Conservation (phyloP, 2,797 vertebrate species). For the Halcyon leucocephala region DNA sequence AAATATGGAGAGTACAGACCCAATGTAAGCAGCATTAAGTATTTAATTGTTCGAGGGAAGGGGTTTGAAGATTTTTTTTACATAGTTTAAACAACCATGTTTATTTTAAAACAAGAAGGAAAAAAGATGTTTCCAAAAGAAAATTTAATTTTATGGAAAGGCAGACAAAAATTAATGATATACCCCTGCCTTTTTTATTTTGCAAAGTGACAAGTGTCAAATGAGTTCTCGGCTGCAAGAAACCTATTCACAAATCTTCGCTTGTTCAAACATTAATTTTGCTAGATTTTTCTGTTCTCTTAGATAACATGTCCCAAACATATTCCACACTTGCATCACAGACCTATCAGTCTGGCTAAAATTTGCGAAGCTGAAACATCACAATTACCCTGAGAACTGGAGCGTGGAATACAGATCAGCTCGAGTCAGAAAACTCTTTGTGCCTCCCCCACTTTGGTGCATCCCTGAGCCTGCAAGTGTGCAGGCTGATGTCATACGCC, state of each 20-base stretch:
- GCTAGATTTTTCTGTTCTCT: not conserved
- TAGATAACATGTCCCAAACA: not conserved
- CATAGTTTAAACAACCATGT: not conserved
- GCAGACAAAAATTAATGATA: not conserved
- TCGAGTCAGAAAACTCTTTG: slow-evolving; percentile 64
- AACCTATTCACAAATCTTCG: not conserved
- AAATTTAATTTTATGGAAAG: not conserved
- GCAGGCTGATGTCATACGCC: slow-evolving; percentile 57
- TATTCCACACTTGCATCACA: not conserved
- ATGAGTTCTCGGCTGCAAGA: not conserved
- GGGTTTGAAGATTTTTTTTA: not conserved
- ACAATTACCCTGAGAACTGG: slow-evolving; percentile 47
- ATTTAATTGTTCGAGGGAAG: not conserved
- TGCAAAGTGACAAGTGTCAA: not conserved
- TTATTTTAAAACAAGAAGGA: not conserved
- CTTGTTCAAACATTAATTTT: not conserved
- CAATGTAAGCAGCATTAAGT: not conserved
- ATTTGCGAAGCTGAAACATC: not conserved
- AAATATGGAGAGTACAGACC: not conserved
- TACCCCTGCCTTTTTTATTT: not conserved
- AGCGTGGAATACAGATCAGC: slow-evolving; percentile 50
- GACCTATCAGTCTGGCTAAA: not conserved
- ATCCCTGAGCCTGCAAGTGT: slow-evolving; percentile 51
- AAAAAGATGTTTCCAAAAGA: not conserved
- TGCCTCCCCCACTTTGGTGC: slow-evolving; percentile 41